Evolutionary conservation across 2,113 vertebrate genomes (phyloP).

Genomic region (Circaetus cinerascens): DNA sequence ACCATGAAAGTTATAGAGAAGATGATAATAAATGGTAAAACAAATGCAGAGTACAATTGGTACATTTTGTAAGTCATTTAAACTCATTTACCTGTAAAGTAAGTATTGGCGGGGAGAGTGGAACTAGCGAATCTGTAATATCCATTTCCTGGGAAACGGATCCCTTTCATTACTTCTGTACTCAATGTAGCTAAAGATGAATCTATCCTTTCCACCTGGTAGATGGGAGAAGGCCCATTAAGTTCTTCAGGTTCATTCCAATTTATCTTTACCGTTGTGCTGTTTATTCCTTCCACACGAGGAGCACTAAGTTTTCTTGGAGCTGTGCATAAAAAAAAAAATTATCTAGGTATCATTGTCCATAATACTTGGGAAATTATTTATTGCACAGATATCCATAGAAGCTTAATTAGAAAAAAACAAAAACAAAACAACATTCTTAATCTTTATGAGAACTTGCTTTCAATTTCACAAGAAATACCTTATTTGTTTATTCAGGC

Average conservation of each 20-base stretch:
- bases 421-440: neutral
- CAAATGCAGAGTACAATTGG: neutral
- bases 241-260: conserved; percentile 81
- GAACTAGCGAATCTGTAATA: conserved; percentile 84
- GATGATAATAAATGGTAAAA: neutral
- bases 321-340: conserved; percentile 70
- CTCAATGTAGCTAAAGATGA: conserved; percentile 76
- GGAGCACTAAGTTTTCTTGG: conserved; percentile 79
- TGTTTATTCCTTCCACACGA: conserved; percentile 74
- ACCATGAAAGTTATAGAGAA: neutral
- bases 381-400: neutral
- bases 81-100: conserved; percentile 86
- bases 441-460: neutral
- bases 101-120: conserved; percentile 77
- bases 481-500: neutral
- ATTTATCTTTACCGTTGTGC: conserved; percentile 74
- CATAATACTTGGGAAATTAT: neutral
- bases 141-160: conserved; percentile 82
- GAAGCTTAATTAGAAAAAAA: no score
- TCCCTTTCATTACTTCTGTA: conserved; percentile 74
- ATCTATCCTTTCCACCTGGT: conserved; percentile 87
- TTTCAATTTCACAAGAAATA: neutral
- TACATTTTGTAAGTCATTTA: neutral
- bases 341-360: neutral
- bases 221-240: conserved; percentile 84